Evolutionary conservation across 2,797 vertebrate species (phyloP), one percentile per base, ranked within the genome.

Genomic region (Astyanax mexicanus): DNA sequence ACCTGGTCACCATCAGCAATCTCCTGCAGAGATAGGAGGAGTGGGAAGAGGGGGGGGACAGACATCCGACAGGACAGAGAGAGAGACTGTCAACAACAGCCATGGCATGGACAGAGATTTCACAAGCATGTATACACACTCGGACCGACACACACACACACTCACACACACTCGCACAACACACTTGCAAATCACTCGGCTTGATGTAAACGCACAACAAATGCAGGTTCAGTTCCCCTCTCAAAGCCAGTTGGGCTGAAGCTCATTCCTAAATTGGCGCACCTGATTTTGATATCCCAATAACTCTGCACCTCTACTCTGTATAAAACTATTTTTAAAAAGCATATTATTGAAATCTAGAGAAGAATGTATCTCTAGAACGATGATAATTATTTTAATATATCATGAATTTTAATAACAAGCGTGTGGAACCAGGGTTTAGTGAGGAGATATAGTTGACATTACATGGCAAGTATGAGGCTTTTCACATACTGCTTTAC

Each of bases 1-100:
- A 99, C 98, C 98, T 99, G 96, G 93, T 98, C 97, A 95, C 94
- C 97, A 95, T 98, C 96, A 95, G 96, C 95, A 96, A 96, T 95
- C 92, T 98, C 98, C 98, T 99, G 96, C 92, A 93, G 96, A 94
- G 95, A 94, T 94, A 88, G 94, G 85, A 88, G 81, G 81, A 86
- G 86, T 87, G 11, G 89, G 88, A 84, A 84, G 84, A 72, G 77
- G 65, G 92, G 91, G 91, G 91, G 75, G 91, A 85, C 84, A 91
- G 77, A 94, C 84, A 93, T 93, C 94, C 94, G 92, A 97, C 95
- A 96, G 95, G 96, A 98, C 95, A 95, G 94, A 98, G 95, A 99
- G 95, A 98, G 95, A 98, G 95, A 97, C 96, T 93, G 95, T 99
- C 92, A 98, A 97, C 96, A 95, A 94, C 95, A 94, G 91, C 86